Conservation (phyloP, 1,140 invertebrate species). For the Lordiphosa clarofinis region DNA sequence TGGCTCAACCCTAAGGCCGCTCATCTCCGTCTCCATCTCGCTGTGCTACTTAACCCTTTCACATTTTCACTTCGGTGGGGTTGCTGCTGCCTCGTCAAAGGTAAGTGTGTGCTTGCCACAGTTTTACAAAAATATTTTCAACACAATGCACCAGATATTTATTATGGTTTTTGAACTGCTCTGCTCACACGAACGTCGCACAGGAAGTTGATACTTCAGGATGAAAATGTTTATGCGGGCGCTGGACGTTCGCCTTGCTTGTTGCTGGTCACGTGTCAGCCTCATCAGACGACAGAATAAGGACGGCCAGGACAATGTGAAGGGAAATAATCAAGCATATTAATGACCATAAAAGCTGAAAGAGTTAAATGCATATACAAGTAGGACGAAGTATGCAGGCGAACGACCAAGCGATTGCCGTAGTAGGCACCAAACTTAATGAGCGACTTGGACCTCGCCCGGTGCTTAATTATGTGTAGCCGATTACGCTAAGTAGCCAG, state of each 20-base stretch:
- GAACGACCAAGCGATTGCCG: neutral
- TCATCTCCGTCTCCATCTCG: slow-evolving; percentile 16
- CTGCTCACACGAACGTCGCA: slow-evolving; percentile 27
- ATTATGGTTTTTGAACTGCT: slow-evolving; percentile 43
- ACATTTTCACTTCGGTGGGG: slow-evolving; percentile 26
- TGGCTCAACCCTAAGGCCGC: slow-evolving; percentile 45
- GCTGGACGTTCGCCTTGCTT: slow-evolving; percentile 41
- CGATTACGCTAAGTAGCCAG: slow-evolving; percentile 17
- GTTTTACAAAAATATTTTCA: slow-evolving; percentile 53
- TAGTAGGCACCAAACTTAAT: slow-evolving; percentile 6
- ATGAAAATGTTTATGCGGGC: slow-evolving; percentile 75
- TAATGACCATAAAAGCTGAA: slow-evolving; percentile 75
- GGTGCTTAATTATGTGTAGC: slow-evolving; percentile 68
- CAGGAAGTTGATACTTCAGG: slow-evolving; percentile 75
- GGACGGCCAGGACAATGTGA: slow-evolving; percentile 39
- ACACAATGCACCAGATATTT: slow-evolving; percentile 57
- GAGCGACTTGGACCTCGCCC: slow-evolving; percentile 34
- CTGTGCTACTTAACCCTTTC: slow-evolving; percentile 70
- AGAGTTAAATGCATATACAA: slow-evolving; percentile 58
- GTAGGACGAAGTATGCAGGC: slow-evolving; percentile 30
- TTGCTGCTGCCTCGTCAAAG: slow-evolving; percentile 23
- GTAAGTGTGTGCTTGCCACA: slow-evolving; percentile 57
- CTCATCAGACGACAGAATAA: slow-evolving; percentile 19
- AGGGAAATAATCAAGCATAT: slow-evolving; percentile 78
- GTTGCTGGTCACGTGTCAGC: slow-evolving; percentile 56